Evolutionary conservation across 2,797 vertebrate species (phyloP), one percentile per base, ranked within the genome.

Genomic region (Phataginus tricuspis): DNA sequence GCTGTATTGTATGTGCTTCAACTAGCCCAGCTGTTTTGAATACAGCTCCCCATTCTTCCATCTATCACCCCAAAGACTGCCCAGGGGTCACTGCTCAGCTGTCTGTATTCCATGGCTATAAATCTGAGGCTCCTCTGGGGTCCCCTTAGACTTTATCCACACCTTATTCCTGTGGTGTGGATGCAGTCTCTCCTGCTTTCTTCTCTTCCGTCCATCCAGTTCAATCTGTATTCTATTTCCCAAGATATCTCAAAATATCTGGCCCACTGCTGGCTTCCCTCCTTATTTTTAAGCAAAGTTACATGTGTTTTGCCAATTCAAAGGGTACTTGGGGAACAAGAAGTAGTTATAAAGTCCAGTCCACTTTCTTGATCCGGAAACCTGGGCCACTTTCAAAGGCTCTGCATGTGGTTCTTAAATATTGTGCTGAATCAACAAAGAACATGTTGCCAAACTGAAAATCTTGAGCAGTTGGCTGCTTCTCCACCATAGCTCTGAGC

Each of bases 311-410:
- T 97, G 93, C 93, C 91, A 96, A 86, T 72, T 82, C 93, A 79
- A 90, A 68, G 85, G 95, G 80, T 55, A 63, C 79, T 78, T 68
- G 63, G 57, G 21, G 84, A 91, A 95, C 72, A 34, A 68, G 51
- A 94, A 92, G 91, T 25, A 53, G 82, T 77, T 77, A 77, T 66
- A 92, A 85, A 78, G 72, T 90, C 90, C 77, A 78, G 90, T 85
- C 78, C 89, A 90, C 82, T 88, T 91, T 93, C 91, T 64, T 80
- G 86, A 93, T 93, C 96, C 86, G 95, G 95, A 94, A 95, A 93
- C 97, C 82, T 86, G 78, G 96, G 82, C 86, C n/a, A 4, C 57
- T 91, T 92, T 92, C 86, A 95, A 86, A 96, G 95, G 57, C 87
- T 93, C 75, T 86, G 69, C 86, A 29, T 83, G 86, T 27, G 31